A percentile compares a stretch with the other conserved stretches of the same genome.
phyloP scores from a whole-genome alignment of 2,113 vertebrate species.

The Gymnocephalus cernua region DNA sequence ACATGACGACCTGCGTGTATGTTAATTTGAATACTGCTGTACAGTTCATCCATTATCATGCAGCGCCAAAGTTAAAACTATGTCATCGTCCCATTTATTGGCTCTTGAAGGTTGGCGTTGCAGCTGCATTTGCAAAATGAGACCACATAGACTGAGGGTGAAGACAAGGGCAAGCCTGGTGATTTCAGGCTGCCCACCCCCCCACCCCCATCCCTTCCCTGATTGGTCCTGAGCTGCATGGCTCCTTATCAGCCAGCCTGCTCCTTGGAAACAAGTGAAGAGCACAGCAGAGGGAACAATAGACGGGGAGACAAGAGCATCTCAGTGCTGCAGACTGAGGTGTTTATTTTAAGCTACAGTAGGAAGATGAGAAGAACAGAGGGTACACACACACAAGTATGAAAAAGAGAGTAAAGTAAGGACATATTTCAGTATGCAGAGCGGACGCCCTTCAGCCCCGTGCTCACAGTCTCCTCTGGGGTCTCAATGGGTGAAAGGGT shows the following conservation, averaged over 20 bases:
- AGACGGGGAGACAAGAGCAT: not conserved
- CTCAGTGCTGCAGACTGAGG: conserved; percentile 20
- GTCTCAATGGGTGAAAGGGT: conserved; percentile 1
- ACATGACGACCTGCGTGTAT: not conserved
- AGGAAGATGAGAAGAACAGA: not conserved
- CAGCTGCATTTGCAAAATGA: conserved; percentile 9
- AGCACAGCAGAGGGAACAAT: conserved; percentile 8
- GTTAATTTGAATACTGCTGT: not conserved
- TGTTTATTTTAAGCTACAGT: conserved; percentile 7
- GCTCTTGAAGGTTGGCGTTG: not conserved
- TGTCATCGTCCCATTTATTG: conserved; percentile 11
- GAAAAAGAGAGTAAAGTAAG: not conserved
- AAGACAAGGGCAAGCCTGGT: conserved; percentile 25
- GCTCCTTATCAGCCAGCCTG: conserved; percentile 47
- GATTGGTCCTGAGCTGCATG: conserved; percentile 1
- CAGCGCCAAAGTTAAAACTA: not conserved
- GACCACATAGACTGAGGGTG: conserved; percentile 11
- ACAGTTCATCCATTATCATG: not conserved
- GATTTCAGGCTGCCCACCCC: conserved; percentile 24
- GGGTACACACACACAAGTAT: not conserved
- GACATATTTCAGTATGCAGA: conserved; percentile 8
- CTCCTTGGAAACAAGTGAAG: conserved; percentile 30
- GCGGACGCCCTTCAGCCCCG: conserved; percentile 16
- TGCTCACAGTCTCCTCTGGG: conserved; percentile 34
- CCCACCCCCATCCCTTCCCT: not conserved